Evolutionary conservation across 2,113 vertebrate species (phyloP).

Genomic region (Gnathochromis pfefferi): DNA sequence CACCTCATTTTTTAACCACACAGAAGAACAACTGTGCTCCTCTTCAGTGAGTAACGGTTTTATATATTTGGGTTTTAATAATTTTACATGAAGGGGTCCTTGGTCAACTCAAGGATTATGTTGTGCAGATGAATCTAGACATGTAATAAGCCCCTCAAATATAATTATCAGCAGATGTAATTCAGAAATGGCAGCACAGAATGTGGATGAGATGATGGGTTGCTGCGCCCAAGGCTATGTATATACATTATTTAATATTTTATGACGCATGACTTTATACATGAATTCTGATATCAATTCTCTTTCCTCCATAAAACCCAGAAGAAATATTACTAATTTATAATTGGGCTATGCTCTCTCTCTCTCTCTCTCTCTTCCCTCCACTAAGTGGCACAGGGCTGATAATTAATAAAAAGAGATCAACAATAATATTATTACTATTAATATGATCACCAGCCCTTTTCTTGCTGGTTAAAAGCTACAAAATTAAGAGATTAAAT

Average conservation of each 20-base stretch:
- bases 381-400: not conserved
- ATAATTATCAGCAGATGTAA: constrained; percentile 40
- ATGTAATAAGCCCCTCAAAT: constrained; percentile 18
- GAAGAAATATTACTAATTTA: constrained; percentile 22
- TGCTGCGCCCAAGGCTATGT: constrained; percentile 12
- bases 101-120: constrained; percentile 4
- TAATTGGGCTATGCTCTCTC: not conserved
- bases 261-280: constrained; percentile 33
- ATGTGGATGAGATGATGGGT: constrained; percentile 1
- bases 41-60: not conserved
- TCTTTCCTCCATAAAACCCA: constrained; percentile 10
- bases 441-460: not conserved
- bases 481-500: not conserved
- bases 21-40: not conserved
- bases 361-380: not conserved
- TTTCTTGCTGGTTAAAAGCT: not conserved
- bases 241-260: constrained; percentile 47
- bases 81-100: not conserved
- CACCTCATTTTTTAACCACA: not conserved
- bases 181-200: constrained; percentile 17
- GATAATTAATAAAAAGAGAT: constrained; percentile 9
- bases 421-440: not conserved
- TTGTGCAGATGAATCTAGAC: not conserved
- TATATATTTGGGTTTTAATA: not conserved
- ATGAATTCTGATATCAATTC: constrained; percentile 26